Evolutionary conservation across 2,888 invertebrate species (phyloP).

Genomic region (Platypus cylindrus): DNA sequence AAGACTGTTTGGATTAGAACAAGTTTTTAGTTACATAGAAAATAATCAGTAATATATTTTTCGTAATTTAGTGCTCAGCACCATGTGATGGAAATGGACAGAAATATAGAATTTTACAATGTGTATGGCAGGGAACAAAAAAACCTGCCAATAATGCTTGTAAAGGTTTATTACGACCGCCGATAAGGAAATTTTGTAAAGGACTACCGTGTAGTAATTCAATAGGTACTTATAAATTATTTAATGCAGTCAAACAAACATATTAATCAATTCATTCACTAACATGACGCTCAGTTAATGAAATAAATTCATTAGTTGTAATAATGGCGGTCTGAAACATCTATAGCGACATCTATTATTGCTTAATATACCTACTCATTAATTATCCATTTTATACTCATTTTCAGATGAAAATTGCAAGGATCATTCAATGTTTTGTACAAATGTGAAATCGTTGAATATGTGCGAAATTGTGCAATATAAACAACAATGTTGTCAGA

Average conservation of each 20-base stretch:
- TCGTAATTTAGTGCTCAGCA: slow-evolving; percentile 76
- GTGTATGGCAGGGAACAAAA: slow-evolving; percentile 82
- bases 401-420: slow-evolving; percentile 55
- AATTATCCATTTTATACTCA: no score
- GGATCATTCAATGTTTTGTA: slow-evolving; percentile 74
- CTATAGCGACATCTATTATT: no score
- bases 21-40: no score
- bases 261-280: no score
- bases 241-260: no score
- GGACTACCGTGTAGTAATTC: slow-evolving; percentile 48
- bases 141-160: slow-evolving; percentile 80
- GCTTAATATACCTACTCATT: neutral
- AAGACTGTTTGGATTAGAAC: no score
- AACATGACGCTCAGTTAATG: no score
- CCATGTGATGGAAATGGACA: slow-evolving; percentile 72
- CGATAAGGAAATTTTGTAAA: slow-evolving; percentile 65
- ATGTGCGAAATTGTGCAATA: slow-evolving; percentile 76
- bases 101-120: slow-evolving; percentile 78
- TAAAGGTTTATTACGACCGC: slow-evolving; percentile 59
- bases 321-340: no score
- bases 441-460: slow-evolving; percentile 76
- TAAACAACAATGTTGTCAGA: slow-evolving; percentile 76
- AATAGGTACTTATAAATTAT: slow-evolving; percentile 17
- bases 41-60: no score
- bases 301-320: neutral